Base-by-base conservation (phyloP, 2,113 vertebrate genomes). In the Scartelaos histophorus region DNA sequence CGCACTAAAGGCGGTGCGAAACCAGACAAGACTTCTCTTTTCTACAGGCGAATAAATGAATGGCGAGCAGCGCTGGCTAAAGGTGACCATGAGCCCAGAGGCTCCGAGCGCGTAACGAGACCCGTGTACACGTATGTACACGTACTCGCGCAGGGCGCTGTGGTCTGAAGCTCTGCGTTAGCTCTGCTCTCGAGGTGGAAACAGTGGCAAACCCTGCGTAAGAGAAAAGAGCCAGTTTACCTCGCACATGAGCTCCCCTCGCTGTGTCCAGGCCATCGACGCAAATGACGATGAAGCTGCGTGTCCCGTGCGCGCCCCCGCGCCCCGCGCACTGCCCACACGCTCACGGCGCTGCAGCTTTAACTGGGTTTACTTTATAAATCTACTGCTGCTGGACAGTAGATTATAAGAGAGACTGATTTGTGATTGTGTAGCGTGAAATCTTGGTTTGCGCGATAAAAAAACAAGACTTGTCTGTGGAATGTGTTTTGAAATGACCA, bases 201-300 rank as follows among this genome's bases (percentile, higher is more conserved):
- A 29, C 47, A 5, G 3, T 16, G 13, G 58, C 24, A 0, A n/a
- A 2, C 34, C 1, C 17, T 5, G 22, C 5, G 1, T 0, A 38
- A 53, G 56, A 57, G 67, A 69, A 75, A 17, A 6, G 7, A 46
- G 71, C 43, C 68, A 0, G 34, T 46, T 79, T 88, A 87, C 89
- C 85, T 83, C 79, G 45, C 70, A 29, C 46, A 16, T 66, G 78
- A 24, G 75, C 70, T 69, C 62, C 47, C 54, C 53, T 60, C 3
- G 51, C 53, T 11, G 76, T 11, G 66, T 62, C 65, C 34, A 74
- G 67, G 79, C 71, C 69, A 58, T 9, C 45, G 51, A 22, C 61
- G 34, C 2, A 2, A 43, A 49, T 47, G 61, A 34, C 74, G 72
- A 0, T 0, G 84, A 49, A 47, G 46, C 46, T 51, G 75, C 74